Evolutionary conservation across 2,797 vertebrate genomes (phyloP).

Genomic region (Australoheros facetus): DNA sequence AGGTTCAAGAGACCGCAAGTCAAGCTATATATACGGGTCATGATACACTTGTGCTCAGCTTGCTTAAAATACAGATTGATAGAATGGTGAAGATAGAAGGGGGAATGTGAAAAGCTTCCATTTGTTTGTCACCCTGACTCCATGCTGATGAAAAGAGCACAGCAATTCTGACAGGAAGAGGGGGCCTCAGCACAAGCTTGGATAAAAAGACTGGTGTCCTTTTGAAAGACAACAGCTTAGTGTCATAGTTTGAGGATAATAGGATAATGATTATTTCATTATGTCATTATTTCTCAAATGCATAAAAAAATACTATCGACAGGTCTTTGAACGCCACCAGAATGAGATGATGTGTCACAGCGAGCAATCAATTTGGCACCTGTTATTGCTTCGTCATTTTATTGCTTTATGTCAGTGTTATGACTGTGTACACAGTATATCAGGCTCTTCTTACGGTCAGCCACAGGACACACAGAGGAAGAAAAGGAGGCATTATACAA

Average conservation of each 20-base stretch:
- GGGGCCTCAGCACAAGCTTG: not conserved
- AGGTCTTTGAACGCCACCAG: not conserved
- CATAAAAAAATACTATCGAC: not conserved
- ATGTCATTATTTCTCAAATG: not conserved
- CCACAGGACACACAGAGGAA: not conserved
- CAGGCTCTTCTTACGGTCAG: conserved; percentile 27
- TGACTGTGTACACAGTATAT: conserved; percentile 10
- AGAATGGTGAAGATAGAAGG: conserved; percentile 34
- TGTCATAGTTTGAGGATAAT: conserved; percentile 1
- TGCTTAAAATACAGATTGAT: conserved; percentile 28
- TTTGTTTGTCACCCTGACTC: conserved; percentile 18
- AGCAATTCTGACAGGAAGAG: conserved; percentile 2
- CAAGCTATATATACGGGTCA: not conserved
- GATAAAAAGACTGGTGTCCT: conserved; percentile 23
- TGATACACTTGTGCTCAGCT: conserved; percentile 9
- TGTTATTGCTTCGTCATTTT: conserved; percentile 6
- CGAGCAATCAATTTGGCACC: not conserved
- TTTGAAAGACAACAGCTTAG: conserved; percentile 6
- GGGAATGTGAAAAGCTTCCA: conserved; percentile 21
- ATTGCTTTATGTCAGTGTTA: conserved; percentile 30
- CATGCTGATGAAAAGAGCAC: conserved; percentile 29
- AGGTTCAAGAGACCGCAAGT: conserved; percentile 13
- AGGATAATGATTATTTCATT: not conserved
- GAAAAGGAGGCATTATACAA: not conserved
- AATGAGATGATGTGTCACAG: not conserved